Evolutionary conservation across 2,888 invertebrate genomes (phyloP), one percentile per base, ranked within the genome.

Genomic region (Lycia hirtaria): DNA sequence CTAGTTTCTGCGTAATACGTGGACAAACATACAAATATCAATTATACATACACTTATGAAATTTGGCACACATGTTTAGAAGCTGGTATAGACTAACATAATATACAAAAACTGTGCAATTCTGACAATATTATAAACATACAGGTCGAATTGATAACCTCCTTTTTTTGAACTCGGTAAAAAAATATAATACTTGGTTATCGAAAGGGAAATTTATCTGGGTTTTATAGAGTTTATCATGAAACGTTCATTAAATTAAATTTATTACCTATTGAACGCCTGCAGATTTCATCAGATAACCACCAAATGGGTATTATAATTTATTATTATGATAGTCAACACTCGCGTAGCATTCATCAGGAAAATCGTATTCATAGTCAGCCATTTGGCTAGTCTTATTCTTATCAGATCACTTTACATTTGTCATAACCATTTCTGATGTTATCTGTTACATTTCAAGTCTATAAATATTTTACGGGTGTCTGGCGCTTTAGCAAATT

Each of bases 261-360:
- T 40, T 22, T 14, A 1, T 19, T 17, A 1, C 19, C 3, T 41
- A 19, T 35, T 19, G 12, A 38, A 4, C 28, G 45, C 44, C 19
- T 38, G 19, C 12, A 38, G 10, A 28, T 28, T 48, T 15, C 20
- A 26, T 54, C 49, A 54, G 33, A 56, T 41, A 64, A n/a, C 14
- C 37, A 48, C 33, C 44, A 35, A 41, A 41, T 48, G 44, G 3
- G 50, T 44, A 12, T 35, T 26, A 54, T 60, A 44, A 57, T 71
- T 69, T 62, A 69, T 67, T 62, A 68, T 68, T 68, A 69, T 71
- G 69, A 64, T 65, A 68, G 61, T 68, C 60, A 60, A 74, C 87
- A 88, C 78, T 83, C 85, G 88, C 63, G 82, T 73, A 55, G 66
- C 76, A 87, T 85, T 75, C 75, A 69, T 88, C 85, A 87, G 85